phyloP scores from a whole-genome alignment of 2,888 invertebrate genomes.

The Lamellibrachia columna region DNA sequence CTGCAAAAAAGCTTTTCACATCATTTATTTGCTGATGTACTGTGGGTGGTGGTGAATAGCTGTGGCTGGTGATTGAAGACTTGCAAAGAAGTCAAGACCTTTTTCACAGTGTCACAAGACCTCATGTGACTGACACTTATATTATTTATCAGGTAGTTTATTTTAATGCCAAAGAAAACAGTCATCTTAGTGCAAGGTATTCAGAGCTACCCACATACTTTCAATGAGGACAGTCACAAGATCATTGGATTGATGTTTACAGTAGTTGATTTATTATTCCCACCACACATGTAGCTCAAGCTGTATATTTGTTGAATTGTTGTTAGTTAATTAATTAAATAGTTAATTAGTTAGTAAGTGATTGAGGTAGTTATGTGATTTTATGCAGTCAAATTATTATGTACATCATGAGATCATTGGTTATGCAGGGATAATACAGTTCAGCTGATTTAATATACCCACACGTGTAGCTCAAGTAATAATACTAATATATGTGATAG shows the following conservation, averaged over 20 bases:
- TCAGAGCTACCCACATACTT: background rate
- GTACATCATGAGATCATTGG: too few species aligned
- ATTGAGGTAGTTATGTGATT: too few species aligned
- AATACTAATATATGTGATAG: too few species aligned
- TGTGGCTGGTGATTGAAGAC: background rate
- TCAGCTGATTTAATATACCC: too few species aligned
- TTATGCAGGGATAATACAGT: too few species aligned
- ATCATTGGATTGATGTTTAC: background rate
- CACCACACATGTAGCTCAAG: too few species aligned
- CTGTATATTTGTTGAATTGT: too few species aligned
- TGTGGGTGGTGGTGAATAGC: background rate
- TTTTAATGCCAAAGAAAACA: background rate
- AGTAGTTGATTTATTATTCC: background rate
- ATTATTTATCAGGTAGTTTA: background rate
- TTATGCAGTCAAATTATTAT: too few species aligned
- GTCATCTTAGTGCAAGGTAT: background rate
- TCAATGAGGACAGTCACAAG: background rate
- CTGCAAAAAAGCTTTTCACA: background rate
- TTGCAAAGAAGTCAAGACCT: background rate
- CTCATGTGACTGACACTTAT: background rate
- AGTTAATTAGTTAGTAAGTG: too few species aligned
- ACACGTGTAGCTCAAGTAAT: too few species aligned
- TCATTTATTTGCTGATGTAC: background rate
- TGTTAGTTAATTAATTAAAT: too few species aligned
- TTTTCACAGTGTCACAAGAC: background rate